Evolutionary conservation across 2,113 vertebrate species (phyloP), one percentile per base, ranked within the genome.

Genomic region (Piaya cayana): DNA sequence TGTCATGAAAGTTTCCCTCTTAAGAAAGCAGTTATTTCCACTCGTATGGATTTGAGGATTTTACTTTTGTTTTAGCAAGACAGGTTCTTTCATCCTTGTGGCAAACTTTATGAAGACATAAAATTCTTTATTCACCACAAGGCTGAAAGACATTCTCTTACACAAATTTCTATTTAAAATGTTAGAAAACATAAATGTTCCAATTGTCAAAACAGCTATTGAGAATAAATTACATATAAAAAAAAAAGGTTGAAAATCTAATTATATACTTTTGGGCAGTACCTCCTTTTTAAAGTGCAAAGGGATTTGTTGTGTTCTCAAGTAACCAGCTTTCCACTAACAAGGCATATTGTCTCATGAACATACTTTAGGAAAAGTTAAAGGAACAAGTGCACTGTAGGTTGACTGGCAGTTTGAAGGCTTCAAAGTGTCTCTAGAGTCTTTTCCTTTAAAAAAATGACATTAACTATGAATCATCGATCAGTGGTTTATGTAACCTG

Each of bases 381-480:
- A 82, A 89, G 65, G 60, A 96, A 78, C 6, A 3, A 93, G 92
- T 37, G 63, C 50, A 29, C 30, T 86, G 86, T 67, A 89, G 83
- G 45, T 64, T 97, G 96, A 97, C 58, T 97, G 93, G 82, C 94
- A 97, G 86, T 91, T 95, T 87, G 81, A 92, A 95, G 50, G 52
- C 84, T 92, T 93, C 49, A 30, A 29, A 90, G 70, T 56, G 64
- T 96, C 93, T 91, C 92, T 74, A 59, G 92, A 95, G 85, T 22
- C 72, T 96, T 91, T 77, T 62, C 56, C 62, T 70, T 53, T 72
- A 55, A 84, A 92, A 47, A 92, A 93, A 92, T 76, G 37, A 86
- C 86, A 95, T 93, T 95, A 69, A 55, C 72, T 89, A 21, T 97
- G 96, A 97, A 94, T 97, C 96, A 97, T 97, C 94, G 78, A 85